Conservation (phyloP, 2,888 invertebrate genomes). For the Rhimphoctona megacephalus region DNA sequence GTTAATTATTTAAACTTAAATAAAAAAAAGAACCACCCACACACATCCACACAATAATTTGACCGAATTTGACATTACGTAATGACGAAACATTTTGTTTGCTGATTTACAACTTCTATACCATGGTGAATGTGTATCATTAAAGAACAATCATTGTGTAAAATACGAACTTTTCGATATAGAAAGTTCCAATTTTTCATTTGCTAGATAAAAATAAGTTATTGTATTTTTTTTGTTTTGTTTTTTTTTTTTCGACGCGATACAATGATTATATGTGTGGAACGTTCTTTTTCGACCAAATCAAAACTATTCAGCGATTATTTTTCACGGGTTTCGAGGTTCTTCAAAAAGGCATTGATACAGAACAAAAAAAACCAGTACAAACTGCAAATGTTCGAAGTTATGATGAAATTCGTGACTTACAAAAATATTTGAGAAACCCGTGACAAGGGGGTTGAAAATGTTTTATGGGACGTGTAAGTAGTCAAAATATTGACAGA, state of each 20-base stretch:
- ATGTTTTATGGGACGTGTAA: conserved; percentile 57
- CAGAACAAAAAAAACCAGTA: background rate
- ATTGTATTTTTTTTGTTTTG: conserved; percentile 5
- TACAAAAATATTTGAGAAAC: conserved; percentile 22
- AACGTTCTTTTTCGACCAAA: background rate
- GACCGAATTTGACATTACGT: conserved; percentile 55
- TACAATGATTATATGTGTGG: background rate
- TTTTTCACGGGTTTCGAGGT: background rate
- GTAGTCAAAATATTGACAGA: conserved; percentile 32
- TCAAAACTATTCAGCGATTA: background rate
- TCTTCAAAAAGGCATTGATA: background rate
- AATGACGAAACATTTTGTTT: conserved; percentile 75
- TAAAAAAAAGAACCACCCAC: conserved; percentile 32
- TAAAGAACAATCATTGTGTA: conserved; percentile 63
- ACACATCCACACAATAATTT: conserved; percentile 29
- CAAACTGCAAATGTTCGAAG: background rate
- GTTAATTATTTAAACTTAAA: conserved; percentile 54
- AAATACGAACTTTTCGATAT: conserved; percentile 51
- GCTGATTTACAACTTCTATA: conserved; percentile 56
- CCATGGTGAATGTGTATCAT: conserved; percentile 73
- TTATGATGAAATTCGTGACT: conserved; percentile 2
- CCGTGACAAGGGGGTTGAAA: conserved; percentile 30
- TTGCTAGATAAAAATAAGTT: conserved; percentile 32
- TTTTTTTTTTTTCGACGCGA: background rate
- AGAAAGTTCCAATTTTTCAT: conserved; percentile 12